Percentiles rank a stretch among this genome's conserved stretches.
These are phyloP conservation scores for Mionectes macconnelli DNA, from an alignment of 2,113 vertebrate species.

Conservation along the genomic window DNA sequence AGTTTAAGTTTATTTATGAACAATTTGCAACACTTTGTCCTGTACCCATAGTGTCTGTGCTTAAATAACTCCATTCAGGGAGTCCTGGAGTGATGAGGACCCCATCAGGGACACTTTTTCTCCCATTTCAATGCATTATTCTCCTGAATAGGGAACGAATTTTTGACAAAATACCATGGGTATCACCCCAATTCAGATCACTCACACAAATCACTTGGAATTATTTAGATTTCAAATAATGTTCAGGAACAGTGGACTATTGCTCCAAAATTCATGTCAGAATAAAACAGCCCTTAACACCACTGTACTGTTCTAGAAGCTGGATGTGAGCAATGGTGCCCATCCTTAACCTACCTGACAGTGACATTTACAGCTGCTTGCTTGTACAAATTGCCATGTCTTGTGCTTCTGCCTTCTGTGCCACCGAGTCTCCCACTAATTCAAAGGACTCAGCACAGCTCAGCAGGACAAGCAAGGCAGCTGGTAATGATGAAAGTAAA, in stretches of 20 bases:
- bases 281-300: background rate
- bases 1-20: background rate
- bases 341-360: background rate
- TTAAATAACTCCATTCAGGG: background rate
- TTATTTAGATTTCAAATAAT: background rate
- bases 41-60: background rate
- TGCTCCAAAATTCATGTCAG: background rate
- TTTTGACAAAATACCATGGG: background rate
- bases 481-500: background rate
- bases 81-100: background rate
- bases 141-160: background rate
- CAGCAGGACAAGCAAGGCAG: background rate
- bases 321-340: background rate
- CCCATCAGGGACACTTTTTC: background rate
- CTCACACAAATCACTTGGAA: background rate
- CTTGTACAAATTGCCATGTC: background rate
- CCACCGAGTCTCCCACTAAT: background rate
- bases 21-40: background rate
- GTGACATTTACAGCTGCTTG: rapidly evolving
- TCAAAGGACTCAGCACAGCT: background rate
- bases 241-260: background rate
- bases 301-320: background rate
- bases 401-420: background rate
- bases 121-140: background rate
- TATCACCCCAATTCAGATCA: rapidly evolving